Base-by-base conservation (phyloP, 2,888 invertebrate species). In the Graphium colonna region DNA sequence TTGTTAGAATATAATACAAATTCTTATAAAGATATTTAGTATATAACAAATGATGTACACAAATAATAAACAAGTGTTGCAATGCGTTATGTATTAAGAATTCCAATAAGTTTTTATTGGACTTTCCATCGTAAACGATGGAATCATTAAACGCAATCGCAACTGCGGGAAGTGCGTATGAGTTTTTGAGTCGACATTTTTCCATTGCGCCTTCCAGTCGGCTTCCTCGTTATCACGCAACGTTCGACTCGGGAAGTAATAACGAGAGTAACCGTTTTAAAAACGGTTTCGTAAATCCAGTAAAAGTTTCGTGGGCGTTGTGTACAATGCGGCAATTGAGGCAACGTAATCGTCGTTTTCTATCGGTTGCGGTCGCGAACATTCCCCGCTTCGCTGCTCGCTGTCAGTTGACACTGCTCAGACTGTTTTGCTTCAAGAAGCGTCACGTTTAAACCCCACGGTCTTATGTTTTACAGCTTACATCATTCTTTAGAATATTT, bases 351-450 rank as follows among this genome's bases (percentile, higher is more conserved):
- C 84, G 73, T 63, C 68, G 82, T 83, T 88, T 88, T 87, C 86
- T 86, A 88, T 87, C 84, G 76, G 84, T 78, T 82, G 83, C 82
- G 87, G 85, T 83, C 75, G 77, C 82, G 68, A 79, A 77, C 77
- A 79, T 75, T 82, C 80, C 75, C 70, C 85, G 87, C 79, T 81
- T 66, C 69, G 84, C 70, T 85, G 83, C 73, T 59, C 67, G 52
- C 62, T 65, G 62, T 61, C 66, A 61, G 69, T 67, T 71, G 66
- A 67, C 68, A 67, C 60, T 59, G 60, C 65, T 62, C 61, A 65
- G 33, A 5, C 33, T 10, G 33, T 33, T 33, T 9, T 33, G 33
- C 21, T 44, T 46, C 48, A 17, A 51, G 26, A 28, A 31, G 42
- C 28, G 41, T 56, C 39, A 40, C 15, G 15, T 60, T 55, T 57